Evolutionary conservation across 2,888 invertebrate species (phyloP).

Genomic region (Archips xylosteana): DNA sequence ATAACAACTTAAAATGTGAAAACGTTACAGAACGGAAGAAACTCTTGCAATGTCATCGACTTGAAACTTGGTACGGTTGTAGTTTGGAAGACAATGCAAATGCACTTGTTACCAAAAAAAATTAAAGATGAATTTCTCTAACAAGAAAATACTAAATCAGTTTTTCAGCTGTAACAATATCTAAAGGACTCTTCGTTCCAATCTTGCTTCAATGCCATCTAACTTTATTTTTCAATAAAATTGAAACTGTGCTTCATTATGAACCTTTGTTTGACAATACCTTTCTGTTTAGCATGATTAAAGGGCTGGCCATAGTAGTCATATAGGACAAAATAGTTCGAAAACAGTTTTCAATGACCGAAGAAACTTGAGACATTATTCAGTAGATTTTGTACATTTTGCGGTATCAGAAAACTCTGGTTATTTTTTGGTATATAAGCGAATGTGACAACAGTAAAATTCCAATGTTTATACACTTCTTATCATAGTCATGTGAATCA

Average conservation of each 20-base stretch:
- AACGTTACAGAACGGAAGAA: too few relatives aligned
- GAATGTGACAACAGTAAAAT: constrained; percentile 23
- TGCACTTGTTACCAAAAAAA: too few relatives aligned
- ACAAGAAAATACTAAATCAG: too few relatives aligned
- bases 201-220: too few relatives aligned
- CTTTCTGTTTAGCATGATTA: neutral
- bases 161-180: too few relatives aligned
- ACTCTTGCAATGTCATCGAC: too few relatives aligned
- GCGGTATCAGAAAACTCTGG: neutral
- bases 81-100: too few relatives aligned
- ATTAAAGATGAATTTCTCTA: too few relatives aligned
- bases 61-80: too few relatives aligned
- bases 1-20: too few relatives aligned
- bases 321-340: neutral
- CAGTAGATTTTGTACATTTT: neutral
- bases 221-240: neutral
- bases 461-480: constrained; percentile 15
- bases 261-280: neutral
- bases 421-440: neutral
- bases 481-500: constrained; percentile 23
- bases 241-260: neutral
- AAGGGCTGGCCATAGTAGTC: neutral
- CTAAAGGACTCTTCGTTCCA: too few relatives aligned
- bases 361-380: neutral
- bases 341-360: neutral